Evolutionary conservation across 2,888 invertebrate species (phyloP).

Genomic region (Dermolepida albohirtum): DNA sequence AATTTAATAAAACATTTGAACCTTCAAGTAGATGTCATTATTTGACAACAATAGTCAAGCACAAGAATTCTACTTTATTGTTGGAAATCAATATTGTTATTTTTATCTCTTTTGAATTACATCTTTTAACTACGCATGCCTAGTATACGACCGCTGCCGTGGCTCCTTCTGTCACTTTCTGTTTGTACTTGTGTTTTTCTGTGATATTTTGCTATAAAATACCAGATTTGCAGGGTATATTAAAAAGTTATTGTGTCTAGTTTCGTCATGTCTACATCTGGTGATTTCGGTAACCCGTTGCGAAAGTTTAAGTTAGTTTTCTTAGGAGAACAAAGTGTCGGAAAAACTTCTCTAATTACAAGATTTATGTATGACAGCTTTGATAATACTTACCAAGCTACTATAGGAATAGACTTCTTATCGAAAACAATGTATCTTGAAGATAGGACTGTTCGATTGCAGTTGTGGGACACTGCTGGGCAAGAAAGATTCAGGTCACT

Average conservation of each 20-base stretch:
- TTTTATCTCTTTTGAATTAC: slow-evolving; percentile 34
- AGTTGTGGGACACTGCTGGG: slow-evolving; percentile 97
- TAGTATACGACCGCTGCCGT: slow-evolving; percentile 49
- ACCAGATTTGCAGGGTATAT: slow-evolving; percentile 44
- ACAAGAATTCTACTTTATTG: slow-evolving; percentile 34
- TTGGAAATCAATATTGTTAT: slow-evolving; percentile 37
- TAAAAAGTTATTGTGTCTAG: slow-evolving; percentile 61
- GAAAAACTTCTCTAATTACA: slow-evolving; percentile 98
- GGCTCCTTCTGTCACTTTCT: slow-evolving; percentile 50
- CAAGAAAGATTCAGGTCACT: slow-evolving; percentile 97
- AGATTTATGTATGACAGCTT: slow-evolving; percentile 99
- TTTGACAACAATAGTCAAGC: slow-evolving; percentile 25
- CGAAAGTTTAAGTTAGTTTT: slow-evolving; percentile 99
- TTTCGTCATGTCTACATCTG: slow-evolving; percentile 82
- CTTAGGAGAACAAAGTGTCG: slow-evolving; percentile 99
- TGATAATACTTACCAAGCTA: slow-evolving; percentile 99
- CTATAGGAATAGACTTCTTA: slow-evolving; percentile 99
- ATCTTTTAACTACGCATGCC: slow-evolving; percentile 41
- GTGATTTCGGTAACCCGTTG: slow-evolving; percentile 98
- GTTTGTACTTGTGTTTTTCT: slow-evolving; percentile 52
- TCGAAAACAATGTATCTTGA: slow-evolving; percentile 99
- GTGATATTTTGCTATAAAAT: slow-evolving; percentile 56
- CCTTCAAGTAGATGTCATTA: slow-evolving; percentile 32
- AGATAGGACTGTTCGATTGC: slow-evolving; percentile 97
- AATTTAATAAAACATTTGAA: background rate